These are phyloP conservation scores for Microcebus griseorufus DNA, from an alignment of 2,113 vertebrate species.

Conservation along the genomic window DNA sequence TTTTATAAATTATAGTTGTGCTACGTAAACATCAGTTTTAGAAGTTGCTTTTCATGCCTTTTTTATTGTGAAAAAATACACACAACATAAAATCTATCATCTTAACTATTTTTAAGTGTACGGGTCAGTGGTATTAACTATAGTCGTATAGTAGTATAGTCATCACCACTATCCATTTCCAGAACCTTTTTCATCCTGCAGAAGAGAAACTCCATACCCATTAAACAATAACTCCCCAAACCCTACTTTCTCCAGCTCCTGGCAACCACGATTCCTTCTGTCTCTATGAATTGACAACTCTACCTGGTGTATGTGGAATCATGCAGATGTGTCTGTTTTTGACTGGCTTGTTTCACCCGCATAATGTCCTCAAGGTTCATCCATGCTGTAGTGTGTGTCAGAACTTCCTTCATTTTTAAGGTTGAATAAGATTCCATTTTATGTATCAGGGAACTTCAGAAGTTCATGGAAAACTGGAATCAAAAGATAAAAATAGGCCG, in stretches of 20 bases:
- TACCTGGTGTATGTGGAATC: neutral
- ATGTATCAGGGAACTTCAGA: too few species aligned
- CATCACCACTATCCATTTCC: neutral
- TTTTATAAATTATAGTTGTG: neutral
- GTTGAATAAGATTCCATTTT: neutral
- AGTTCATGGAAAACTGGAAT: too few species aligned
- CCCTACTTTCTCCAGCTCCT: neutral
- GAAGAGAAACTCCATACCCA: neutral
- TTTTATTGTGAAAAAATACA: neutral
- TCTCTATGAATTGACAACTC: neutral
- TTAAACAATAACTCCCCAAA: neutral
- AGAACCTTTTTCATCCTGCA: neutral
- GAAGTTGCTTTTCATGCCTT: neutral
- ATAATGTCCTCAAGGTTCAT: neutral
- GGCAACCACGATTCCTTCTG: neutral
- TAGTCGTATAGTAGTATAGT: accelerated
- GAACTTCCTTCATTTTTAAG: neutral
- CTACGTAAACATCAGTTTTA: neutral
- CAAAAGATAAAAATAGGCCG: too few species aligned
- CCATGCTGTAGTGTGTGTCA: neutral
- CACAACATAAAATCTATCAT: neutral
- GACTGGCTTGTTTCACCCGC: neutral
- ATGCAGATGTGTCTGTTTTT: neutral
- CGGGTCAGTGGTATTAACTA: too few species aligned
- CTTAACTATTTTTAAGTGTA: neutral